A percentile compares a stretch with the other conserved stretches of the same genome.
Evolutionary conservation across 1,140 invertebrate genomes (phyloP).

Genomic region (Wasmannia auropunctata): DNA sequence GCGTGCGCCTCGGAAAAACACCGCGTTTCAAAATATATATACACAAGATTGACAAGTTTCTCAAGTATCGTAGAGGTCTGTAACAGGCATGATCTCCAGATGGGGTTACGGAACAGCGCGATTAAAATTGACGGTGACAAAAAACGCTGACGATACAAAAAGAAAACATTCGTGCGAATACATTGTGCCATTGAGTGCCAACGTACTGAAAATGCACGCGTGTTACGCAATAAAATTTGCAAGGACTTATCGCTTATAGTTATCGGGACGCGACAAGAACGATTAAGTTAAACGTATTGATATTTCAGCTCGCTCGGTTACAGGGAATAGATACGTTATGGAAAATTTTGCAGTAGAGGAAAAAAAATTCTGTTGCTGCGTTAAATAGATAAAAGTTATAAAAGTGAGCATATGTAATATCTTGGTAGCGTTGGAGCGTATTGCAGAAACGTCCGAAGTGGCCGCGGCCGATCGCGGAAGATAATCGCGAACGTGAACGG

Average conservation of each 20-base stretch:
- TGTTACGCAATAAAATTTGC: neutral
- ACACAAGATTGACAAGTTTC: neutral
- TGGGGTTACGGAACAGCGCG: neutral
- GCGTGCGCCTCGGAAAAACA: constrained; percentile 4
- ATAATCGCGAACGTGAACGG: constrained; percentile 13
- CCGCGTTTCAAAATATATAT: constrained; percentile 16
- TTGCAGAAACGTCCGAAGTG: neutral
- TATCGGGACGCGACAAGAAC: neutral
- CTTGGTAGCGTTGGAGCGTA: neutral
- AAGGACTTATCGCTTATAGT: too few species aligned
- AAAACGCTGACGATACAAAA: neutral
- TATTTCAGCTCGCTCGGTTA: neutral
- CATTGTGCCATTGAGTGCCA: neutral
- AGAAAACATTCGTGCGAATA: neutral
- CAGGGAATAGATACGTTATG: neutral
- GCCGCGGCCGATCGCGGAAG: constrained; percentile 1
- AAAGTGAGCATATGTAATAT: neutral
- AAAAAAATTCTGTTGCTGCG: too few species aligned
- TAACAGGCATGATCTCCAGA: neutral
- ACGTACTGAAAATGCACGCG: neutral
- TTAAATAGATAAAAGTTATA: neutral
- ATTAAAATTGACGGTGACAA: neutral
- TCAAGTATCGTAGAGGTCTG: neutral
- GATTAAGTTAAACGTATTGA: neutral
- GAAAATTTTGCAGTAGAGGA: neutral